Conservation (phyloP, 2,888 invertebrate species). For the Eilema depressum region DNA sequence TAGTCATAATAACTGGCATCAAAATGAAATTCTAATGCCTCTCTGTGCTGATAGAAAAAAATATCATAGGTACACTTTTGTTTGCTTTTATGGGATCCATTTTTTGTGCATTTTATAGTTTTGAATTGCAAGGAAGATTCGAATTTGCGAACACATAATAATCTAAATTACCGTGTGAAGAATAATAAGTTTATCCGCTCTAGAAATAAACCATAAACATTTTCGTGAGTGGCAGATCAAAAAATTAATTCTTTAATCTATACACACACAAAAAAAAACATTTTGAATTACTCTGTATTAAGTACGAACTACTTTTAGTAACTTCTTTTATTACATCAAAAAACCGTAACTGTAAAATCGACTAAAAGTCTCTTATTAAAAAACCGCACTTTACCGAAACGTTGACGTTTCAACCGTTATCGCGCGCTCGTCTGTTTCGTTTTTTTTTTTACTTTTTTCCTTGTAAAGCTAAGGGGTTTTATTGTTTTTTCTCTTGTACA, state of each 20-base stretch:
- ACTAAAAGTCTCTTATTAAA: conserved; percentile 10
- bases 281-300: not conserved
- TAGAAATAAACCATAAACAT: not conserved
- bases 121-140: not conserved
- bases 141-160: not conserved
- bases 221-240: not conserved
- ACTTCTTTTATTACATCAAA: not conserved
- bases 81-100: not conserved
- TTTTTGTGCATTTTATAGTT: not conserved
- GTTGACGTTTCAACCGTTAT: conserved; percentile 46
- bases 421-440: conserved; percentile 56
- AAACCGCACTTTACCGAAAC: conserved; percentile 36
- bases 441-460: conserved; percentile 59
- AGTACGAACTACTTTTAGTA: not conserved
- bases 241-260: not conserved
- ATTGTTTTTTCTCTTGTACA: conserved; percentile 78
- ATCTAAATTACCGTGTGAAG: not conserved
- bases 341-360: conserved; percentile 5
- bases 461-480: conserved; percentile 73
- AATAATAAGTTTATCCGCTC: not conserved
- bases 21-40: not conserved
- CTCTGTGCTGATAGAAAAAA: not conserved
- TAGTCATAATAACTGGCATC: not conserved
- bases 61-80: not conserved
- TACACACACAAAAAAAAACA: not conserved